Evolutionary conservation across 2,113 vertebrate genomes (phyloP).

Genomic region (Actinemys pallida): DNA sequence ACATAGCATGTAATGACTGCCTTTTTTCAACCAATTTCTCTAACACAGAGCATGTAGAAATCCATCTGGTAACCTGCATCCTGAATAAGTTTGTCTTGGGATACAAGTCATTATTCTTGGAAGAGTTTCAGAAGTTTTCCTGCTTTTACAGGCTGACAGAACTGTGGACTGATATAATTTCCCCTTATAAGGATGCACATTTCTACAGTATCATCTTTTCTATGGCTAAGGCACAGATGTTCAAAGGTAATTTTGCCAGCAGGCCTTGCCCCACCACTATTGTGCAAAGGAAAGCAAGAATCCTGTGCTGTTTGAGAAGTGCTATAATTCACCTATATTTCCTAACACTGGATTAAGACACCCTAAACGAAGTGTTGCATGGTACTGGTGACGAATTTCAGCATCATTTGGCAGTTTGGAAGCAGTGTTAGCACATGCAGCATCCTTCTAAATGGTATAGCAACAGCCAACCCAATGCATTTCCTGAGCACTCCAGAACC

Average conservation of each 20-base stretch:
- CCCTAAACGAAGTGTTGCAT: neutral
- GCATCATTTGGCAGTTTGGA: neutral
- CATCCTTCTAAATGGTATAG: neutral
- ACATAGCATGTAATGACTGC: constrained; percentile 16
- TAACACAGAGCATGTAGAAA: constrained; percentile 35
- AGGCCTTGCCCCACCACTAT: neutral
- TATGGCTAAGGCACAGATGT: neutral
- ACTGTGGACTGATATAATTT: constrained; percentile 29
- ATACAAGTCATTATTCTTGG: constrained; percentile 53
- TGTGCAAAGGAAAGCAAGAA: neutral
- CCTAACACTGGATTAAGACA: neutral
- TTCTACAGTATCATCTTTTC: neutral
- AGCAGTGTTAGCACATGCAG: neutral
- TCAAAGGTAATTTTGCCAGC: neutral
- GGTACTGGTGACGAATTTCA: neutral
- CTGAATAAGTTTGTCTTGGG: constrained; percentile 58
- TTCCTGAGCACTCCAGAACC: neutral
- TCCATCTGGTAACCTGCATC: constrained; percentile 58
- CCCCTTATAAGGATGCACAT: neutral
- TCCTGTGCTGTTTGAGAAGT: neutral
- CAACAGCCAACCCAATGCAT: neutral
- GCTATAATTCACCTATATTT: neutral
- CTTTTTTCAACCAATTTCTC: constrained; percentile 36
- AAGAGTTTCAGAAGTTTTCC: constrained; percentile 66
- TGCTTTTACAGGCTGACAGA: constrained; percentile 44